Conservation (phyloP, 1,140 invertebrate genomes). For the Lanistes nyassanus region DNA sequence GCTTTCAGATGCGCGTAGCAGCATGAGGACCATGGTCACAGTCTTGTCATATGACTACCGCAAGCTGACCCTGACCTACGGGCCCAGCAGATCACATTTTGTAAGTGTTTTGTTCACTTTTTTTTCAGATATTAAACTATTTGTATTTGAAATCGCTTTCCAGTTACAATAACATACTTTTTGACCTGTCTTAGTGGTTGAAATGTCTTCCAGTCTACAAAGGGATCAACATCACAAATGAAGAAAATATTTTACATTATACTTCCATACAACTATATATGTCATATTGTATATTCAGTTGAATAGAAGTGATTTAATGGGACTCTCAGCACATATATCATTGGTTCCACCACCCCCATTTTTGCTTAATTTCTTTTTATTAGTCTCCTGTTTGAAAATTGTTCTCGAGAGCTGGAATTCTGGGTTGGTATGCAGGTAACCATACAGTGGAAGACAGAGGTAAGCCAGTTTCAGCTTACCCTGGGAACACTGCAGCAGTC, state of each 20-base stretch:
- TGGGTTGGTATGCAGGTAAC: conserved; percentile 60
- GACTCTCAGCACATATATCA: too few species aligned
- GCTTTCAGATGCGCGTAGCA: conserved; percentile 47
- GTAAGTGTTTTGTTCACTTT: conserved; percentile 49
- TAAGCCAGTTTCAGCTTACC: conserved; percentile 76
- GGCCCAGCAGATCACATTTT: conserved; percentile 75
- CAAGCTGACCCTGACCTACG: conserved; percentile 83
- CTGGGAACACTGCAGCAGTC: conserved; percentile 71
- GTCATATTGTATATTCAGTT: too few species aligned
- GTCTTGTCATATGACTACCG: conserved; percentile 88
- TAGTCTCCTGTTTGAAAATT: background rate
- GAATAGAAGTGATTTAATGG: too few species aligned
- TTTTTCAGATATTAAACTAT: too few species aligned
- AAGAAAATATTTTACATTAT: too few species aligned
- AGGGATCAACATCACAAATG: too few species aligned
- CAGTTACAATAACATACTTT: too few species aligned
- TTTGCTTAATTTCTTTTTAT: background rate
- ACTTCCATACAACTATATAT: too few species aligned
- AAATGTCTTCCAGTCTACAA: too few species aligned
- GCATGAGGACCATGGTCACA: conserved; percentile 66
- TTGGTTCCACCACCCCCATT: too few species aligned
- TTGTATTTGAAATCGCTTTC: too few species aligned
- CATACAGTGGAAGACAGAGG: conserved; percentile 79
- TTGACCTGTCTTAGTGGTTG: too few species aligned
- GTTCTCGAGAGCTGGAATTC: background rate